phyloP scores from a whole-genome alignment of 2,113 vertebrate species.

The Muntiacus reevesi region DNA sequence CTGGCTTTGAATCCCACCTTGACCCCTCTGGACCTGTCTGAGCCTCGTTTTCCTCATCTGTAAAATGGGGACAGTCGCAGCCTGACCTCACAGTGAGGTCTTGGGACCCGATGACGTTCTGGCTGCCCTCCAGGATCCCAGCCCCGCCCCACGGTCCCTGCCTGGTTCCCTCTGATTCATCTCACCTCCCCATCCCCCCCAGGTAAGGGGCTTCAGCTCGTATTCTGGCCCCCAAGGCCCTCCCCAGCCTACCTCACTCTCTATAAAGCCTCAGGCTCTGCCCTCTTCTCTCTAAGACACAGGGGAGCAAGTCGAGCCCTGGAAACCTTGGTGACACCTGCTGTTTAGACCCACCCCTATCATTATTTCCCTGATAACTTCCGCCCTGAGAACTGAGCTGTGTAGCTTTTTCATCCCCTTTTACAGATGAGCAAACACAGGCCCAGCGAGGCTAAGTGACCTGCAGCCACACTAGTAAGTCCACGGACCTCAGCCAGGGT shows the following conservation, averaged over 20 bases:
- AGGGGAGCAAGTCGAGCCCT: accelerated
- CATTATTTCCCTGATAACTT: neutral
- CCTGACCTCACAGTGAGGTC: accelerated
- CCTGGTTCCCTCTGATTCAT: neutral
- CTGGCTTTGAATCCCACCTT: neutral
- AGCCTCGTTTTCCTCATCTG: neutral
- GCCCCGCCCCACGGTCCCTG: accelerated
- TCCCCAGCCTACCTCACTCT: neutral
- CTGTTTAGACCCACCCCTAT: accelerated
- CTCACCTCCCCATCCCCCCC: neutral
- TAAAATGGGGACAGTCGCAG: neutral
- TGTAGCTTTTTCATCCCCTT: neutral
- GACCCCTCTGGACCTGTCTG: neutral
- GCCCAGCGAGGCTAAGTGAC: neutral
- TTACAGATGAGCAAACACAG: neutral
- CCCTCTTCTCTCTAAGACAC: neutral
- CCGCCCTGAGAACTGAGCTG: neutral
- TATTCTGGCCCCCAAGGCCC: neutral
- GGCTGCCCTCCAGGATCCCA: neutral
- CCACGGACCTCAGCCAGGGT: neutral
- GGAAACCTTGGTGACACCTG: accelerated
- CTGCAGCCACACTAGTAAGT: neutral
- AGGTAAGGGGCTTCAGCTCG: neutral
- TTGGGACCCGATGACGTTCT: neutral
- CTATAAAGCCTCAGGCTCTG: neutral